Evolutionary conservation across 2,113 vertebrate genomes (phyloP).

Genomic region (Ophthalmolycus amberensis): DNA sequence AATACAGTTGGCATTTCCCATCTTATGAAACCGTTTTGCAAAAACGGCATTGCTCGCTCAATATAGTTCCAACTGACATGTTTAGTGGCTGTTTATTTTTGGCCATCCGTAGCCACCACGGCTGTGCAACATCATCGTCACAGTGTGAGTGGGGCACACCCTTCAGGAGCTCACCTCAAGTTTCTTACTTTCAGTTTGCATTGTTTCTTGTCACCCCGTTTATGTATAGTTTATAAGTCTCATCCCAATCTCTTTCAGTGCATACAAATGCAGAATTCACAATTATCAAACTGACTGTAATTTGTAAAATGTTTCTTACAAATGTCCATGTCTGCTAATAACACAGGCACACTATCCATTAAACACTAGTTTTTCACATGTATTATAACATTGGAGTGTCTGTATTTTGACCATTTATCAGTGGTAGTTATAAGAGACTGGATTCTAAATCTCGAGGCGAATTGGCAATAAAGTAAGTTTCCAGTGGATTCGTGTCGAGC

Average conservation of each 20-base stretch:
- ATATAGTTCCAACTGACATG: neutral
- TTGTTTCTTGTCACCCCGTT: neutral
- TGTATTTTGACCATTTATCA: constrained; percentile 6
- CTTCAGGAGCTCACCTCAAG: constrained; percentile 9
- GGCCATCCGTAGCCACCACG: constrained; percentile 7
- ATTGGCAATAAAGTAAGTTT: neutral
- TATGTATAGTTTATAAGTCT: neutral
- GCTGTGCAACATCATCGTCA: constrained; percentile 11
- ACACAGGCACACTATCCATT: neutral
- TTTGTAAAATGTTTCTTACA: neutral
- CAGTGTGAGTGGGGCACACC: neutral
- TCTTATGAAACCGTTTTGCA: neutral
- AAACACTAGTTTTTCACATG: neutral
- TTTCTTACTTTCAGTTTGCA: constrained; percentile 1
- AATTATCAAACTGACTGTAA: neutral
- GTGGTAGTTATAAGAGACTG: neutral
- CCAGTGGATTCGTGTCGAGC: neutral
- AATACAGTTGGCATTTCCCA: neutral
- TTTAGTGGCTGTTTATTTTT: constrained; percentile 33
- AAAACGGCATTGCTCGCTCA: constrained; percentile 1
- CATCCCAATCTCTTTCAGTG: neutral
- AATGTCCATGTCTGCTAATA: neutral
- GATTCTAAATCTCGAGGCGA: neutral
- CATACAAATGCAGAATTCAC: neutral
- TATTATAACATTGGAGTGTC: neutral